Conservation (phyloP, 53 echinoderm and acorn worm species). For the Apostichopus leukothele region DNA sequence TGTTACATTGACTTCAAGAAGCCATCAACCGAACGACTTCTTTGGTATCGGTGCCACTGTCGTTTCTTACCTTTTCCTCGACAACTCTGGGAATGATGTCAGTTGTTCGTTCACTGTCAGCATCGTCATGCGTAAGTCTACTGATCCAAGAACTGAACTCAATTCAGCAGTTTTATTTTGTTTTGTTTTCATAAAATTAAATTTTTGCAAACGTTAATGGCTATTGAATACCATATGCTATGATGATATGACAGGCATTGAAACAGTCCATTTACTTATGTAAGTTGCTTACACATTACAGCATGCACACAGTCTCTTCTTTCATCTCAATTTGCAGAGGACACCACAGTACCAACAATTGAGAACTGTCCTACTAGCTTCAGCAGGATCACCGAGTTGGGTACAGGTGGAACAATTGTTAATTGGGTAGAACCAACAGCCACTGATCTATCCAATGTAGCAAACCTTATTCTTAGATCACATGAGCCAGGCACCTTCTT, state of each 20-base stretch:
- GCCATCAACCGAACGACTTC: slow-evolving; percentile 32
- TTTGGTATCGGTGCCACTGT: slow-evolving; percentile 44
- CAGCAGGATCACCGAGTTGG: neutral
- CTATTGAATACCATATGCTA: too few relatives aligned
- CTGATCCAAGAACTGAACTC: too few relatives aligned
- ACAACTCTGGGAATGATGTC: slow-evolving; percentile 54
- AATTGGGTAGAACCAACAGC: slow-evolving; percentile 42
- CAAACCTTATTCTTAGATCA: slow-evolving; percentile 3
- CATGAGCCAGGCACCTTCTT: slow-evolving; percentile 37
- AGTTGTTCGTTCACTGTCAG: slow-evolving; percentile 54
- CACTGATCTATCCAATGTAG: neutral
- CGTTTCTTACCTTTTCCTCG: slow-evolving; percentile 55
- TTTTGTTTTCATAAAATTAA: too few relatives aligned
- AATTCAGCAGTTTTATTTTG: neutral
- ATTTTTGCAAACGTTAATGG: too few relatives aligned
- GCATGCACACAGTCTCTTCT: too few relatives aligned
- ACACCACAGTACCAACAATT: slow-evolving; percentile 48
- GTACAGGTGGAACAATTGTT: slow-evolving; percentile 4
- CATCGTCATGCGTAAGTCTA: slow-evolving; percentile 42
- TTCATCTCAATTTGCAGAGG: slow-evolving; percentile 1
- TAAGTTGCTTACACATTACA: too few relatives aligned
- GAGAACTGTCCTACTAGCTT: slow-evolving; percentile 31
- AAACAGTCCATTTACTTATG: too few relatives aligned
- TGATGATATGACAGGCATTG: too few relatives aligned
- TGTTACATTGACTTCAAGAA: slow-evolving; percentile 7